Base-by-base conservation (phyloP, 2,797 vertebrate genomes). In the Ibycter americanus region DNA sequence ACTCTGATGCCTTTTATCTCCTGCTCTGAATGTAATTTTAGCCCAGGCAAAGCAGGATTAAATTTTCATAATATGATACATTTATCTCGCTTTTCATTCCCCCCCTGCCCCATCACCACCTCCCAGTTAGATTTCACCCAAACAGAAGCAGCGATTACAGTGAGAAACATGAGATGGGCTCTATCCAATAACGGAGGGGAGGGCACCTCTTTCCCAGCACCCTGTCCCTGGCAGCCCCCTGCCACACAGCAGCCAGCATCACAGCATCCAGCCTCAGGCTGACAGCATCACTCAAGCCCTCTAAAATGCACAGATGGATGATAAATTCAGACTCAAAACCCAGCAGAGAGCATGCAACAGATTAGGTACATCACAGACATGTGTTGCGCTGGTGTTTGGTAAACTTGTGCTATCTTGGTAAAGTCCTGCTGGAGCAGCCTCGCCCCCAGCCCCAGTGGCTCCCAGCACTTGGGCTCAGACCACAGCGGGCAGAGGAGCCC, bases 31-130 rank as follows among this genome's bases (percentile, higher is more conserved):
- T 51, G 97, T 56, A 82, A 87, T 97, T 97, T 97, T 87, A 98
- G 83, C 93, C 94, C 86, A 83, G 94, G 96, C 94, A 97, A 98
- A 98, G 97, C 94, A 78, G 97, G 97, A 98, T 97, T 98, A 98
- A 97, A 96, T 95, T 96, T 97, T 96, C 95, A 96, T 95, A 96
- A 96, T 56, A 63, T 0, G 55, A 97, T 89, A 94, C 95, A 96
- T 97, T 96, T 97, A 98, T 97, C 97, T 96, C 36, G 38, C 95
- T 97, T 96, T 96, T 78, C 92, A 38, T 71, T 49, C 20, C 63
- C 61, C 54, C 89, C 54, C 77, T 3, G 11, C 38, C 27, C 59
- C 80, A 1, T 27, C 63, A 61, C 49, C 82, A 27, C 42, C 65
- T 81, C 83, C 68, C 78, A 56, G 93, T 77, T 95, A 47, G 15